Conservation (phyloP, 2,888 invertebrate species). For the Tortrix viridana region DNA sequence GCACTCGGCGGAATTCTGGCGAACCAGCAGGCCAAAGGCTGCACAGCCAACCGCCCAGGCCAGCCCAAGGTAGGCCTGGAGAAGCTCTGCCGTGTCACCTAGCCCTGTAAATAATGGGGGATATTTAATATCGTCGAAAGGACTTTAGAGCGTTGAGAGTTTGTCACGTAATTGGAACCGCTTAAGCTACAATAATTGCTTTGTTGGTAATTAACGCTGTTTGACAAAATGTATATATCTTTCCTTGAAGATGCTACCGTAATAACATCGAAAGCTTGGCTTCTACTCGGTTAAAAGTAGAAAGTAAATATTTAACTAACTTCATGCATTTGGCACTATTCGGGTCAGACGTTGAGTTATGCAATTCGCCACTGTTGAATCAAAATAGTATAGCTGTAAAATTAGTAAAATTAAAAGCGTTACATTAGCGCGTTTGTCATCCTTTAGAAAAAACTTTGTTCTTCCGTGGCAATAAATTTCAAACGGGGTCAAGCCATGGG, state of each 20-base stretch:
- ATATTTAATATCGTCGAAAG: no score
- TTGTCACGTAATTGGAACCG: no score
- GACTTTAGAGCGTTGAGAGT: no score
- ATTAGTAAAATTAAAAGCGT: neutral
- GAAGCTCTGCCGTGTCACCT: slow-evolving; percentile 85
- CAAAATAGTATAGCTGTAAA: neutral
- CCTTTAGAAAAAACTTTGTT: slow-evolving; percentile 3
- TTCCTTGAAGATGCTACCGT: no score
- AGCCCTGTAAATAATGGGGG: slow-evolving; percentile 59
- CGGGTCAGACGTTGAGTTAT: no score
- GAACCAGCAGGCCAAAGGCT: slow-evolving; percentile 92
- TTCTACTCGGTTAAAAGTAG: no score
- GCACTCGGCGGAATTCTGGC: slow-evolving; percentile 92
- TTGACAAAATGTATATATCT: no score
- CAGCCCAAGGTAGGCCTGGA: slow-evolving; percentile 91
- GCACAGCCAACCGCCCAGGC: slow-evolving; percentile 93
- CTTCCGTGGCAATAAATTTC: slow-evolving; percentile 25
- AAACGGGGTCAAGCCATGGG: slow-evolving; percentile 25
- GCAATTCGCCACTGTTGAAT: neutral
- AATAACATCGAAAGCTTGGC: no score
- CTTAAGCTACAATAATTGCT: no score
- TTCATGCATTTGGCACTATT: no score
- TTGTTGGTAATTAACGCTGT: no score
- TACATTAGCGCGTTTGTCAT: neutral
- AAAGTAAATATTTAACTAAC: no score